A percentile compares a stretch with the other conserved stretches of the same genome.
These are phyloP conservation scores for Sericinus montela DNA, from an alignment of 2,888 invertebrate genomes.

Conservation along the genomic window DNA sequence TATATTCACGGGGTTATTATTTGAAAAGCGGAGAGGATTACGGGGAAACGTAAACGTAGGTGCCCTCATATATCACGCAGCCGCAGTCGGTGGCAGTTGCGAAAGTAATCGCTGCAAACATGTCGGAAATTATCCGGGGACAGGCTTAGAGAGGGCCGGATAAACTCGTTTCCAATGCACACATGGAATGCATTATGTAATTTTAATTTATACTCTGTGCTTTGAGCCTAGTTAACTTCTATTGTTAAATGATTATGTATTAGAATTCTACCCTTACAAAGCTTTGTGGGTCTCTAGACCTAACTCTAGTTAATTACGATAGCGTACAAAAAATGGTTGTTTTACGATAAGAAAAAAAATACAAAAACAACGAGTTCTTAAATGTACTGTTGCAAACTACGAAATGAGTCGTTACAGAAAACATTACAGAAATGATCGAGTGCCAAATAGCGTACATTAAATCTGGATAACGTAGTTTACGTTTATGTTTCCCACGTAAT, in stretches of 20 bases:
- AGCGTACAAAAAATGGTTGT: neutral
- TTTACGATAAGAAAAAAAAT: neutral
- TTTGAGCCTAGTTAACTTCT: neutral
- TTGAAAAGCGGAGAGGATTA: conserved; percentile 56
- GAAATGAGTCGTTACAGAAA: conserved; percentile 48
- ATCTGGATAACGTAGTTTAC: conserved; percentile 49
- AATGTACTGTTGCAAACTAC: conserved; percentile 42
- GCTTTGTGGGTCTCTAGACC: no score
- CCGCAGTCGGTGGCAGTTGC: conserved; percentile 52
- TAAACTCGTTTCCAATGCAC: conserved; percentile 54
- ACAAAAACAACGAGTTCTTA: conserved; percentile 25
- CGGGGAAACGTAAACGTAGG: conserved; percentile 65
- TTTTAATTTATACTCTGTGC: conserved; percentile 12
- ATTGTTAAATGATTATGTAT: neutral
- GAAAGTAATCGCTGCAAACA: conserved; percentile 65
- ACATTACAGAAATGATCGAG: conserved; percentile 47
- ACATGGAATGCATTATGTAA: conserved; percentile 56
- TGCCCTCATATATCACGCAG: conserved; percentile 59
- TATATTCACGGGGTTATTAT: conserved; percentile 70
- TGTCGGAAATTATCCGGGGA: conserved; percentile 54
- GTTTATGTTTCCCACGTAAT: conserved; percentile 64
- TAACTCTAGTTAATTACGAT: no score
- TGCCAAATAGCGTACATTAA: conserved; percentile 62
- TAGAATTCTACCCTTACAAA: conserved; percentile 1
- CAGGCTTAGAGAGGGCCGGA: conserved; percentile 35